Evolutionary conservation across 2,888 invertebrate genomes (phyloP).

Genomic region (Apamea monoglypha): DNA sequence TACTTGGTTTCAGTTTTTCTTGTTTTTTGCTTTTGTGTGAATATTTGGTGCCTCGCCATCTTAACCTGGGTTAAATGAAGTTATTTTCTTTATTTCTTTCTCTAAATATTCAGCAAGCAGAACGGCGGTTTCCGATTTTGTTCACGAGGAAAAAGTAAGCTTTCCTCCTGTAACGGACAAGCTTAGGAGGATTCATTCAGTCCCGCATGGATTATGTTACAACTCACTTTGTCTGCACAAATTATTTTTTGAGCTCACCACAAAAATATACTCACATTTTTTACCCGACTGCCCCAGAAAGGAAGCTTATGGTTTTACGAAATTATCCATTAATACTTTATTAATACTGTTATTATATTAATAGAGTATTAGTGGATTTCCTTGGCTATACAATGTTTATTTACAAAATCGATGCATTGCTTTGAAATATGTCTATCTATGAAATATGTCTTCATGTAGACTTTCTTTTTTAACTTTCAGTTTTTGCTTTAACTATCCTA

Average conservation of each 20-base stretch:
- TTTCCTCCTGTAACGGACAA: constrained; percentile 6
- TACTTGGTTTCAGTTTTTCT: too few relatives aligned
- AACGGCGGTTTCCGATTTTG: constrained; percentile 16
- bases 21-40: too few relatives aligned
- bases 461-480: too few relatives aligned
- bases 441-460: background rate
- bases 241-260: constrained; percentile 34
- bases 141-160: constrained; percentile 36
- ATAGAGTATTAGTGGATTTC: background rate
- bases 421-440: background rate
- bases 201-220: constrained; percentile 42
- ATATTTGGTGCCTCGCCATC: background rate
- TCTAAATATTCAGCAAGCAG: background rate
- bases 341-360: background rate
- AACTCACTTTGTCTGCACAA: constrained; percentile 40
- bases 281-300: background rate
- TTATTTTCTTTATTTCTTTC: background rate
- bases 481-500: background rate
- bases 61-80: background rate
- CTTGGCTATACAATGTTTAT: background rate
- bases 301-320: background rate
- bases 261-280: constrained; percentile 16
- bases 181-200: constrained; percentile 40
- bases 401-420: background rate
- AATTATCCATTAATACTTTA: background rate